Percentiles rank a stretch among this genome's conserved stretches.
Evolutionary conservation across 2,113 vertebrate genomes (phyloP).

Genomic region (Spermophilus dauricus): DNA sequence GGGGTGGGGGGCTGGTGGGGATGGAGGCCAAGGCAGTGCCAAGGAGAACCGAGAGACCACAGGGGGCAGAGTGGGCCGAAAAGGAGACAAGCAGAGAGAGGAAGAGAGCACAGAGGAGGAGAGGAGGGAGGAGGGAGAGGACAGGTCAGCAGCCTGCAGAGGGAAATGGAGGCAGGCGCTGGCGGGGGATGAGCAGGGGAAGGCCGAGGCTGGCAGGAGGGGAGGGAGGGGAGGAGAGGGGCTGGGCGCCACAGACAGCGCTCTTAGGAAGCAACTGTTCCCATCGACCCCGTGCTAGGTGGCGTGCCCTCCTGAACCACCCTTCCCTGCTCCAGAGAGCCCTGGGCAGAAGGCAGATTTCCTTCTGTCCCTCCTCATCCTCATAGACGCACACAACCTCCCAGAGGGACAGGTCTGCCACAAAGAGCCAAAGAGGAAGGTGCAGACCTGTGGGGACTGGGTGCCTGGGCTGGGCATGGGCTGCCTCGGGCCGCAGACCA

Average conservation of each 20-base stretch:
- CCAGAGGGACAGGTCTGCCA: neutral
- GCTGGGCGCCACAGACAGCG: no score
- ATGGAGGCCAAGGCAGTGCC: rapidly evolving
- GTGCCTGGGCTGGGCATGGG: neutral
- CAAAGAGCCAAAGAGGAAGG: neutral
- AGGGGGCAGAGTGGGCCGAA: no score
- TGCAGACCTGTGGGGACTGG: neutral
- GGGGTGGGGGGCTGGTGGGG: neutral
- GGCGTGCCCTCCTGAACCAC: no score
- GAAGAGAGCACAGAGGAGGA: no score
- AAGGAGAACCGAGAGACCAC: rapidly evolving
- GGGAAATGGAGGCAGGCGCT: rapidly evolving
- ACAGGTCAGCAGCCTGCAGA: rapidly evolving
- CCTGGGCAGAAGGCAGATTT: neutral
- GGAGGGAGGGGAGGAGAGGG: rapidly evolving
- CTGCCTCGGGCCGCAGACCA: neutral
- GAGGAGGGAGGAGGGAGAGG: no score
- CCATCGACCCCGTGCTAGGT: neutral
- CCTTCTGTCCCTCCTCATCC: neutral
- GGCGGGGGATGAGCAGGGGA: neutral
- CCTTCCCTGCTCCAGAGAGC: neutral
- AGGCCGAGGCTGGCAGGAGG: no score
- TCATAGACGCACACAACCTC: neutral
- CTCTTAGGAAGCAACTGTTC: neutral
- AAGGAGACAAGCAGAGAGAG: neutral